These are phyloP conservation scores for Drosophila sucinea DNA, from an alignment of 1,140 invertebrate species.

Conservation along the genomic window DNA sequence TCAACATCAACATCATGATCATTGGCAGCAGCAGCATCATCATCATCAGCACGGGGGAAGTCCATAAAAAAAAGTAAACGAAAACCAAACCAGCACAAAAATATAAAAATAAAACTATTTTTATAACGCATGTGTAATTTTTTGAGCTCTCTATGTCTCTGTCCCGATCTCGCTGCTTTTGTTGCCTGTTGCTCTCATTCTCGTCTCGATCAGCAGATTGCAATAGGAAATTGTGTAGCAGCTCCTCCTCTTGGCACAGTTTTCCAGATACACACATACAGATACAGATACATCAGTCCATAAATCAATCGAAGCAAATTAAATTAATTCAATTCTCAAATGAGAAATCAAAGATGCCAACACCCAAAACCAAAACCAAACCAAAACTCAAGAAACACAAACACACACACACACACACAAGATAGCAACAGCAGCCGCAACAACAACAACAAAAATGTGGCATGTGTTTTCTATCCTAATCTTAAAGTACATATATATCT, in stretches of 20 bases:
- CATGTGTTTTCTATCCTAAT: constrained; percentile 52
- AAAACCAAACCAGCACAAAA: constrained; percentile 75
- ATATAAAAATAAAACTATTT: constrained; percentile 82
- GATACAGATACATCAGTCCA: constrained; percentile 40
- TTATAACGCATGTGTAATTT: constrained; percentile 63
- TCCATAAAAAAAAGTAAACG: constrained; percentile 61
- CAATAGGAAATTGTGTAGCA: constrained; percentile 24
- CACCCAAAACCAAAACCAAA: constrained; percentile 17
- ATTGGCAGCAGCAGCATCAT: constrained; percentile 12
- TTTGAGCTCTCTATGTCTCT: constrained; percentile 1
- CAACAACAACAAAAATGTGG: constrained; percentile 22
- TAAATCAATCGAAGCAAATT: constrained; percentile 77
- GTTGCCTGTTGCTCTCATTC: neutral
- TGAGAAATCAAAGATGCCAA: constrained; percentile 18
- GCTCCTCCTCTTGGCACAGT: constrained; percentile 68
- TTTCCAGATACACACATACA: constrained; percentile 50
- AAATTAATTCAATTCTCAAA: constrained; percentile 71
- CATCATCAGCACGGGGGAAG: constrained; percentile 70
- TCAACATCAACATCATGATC: constrained; percentile 47
- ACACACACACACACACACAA: neutral
- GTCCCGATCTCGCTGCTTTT: neutral
- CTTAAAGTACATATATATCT: constrained; percentile 11
- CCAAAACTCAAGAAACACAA: constrained; percentile 35
- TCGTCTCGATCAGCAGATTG: constrained; percentile 46
- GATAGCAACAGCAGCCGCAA: neutral